These are phyloP conservation scores for Pseudobourletiella spinata DNA, from an alignment of 1,140 invertebrate genomes.

Conservation along the genomic window DNA sequence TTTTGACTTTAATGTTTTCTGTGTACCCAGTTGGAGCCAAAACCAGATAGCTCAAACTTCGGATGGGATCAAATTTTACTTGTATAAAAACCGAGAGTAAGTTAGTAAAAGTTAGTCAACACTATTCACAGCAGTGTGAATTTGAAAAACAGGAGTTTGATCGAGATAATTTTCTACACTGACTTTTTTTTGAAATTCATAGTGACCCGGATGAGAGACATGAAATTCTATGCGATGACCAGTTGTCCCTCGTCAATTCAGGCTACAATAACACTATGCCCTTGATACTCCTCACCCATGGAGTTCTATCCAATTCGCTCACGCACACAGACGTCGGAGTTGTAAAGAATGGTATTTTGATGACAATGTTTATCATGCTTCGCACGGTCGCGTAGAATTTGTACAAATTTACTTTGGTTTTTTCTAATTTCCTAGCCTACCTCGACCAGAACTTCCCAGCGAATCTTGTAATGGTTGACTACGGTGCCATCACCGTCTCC, in stretches of 20 bases:
- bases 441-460: neutral
- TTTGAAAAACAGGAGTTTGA: neutral
- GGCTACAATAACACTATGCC: constrained; percentile 7
- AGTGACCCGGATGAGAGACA: constrained; percentile 6
- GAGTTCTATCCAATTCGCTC: constrained; percentile 7
- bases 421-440: constrained; percentile 4
- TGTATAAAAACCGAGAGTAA: neutral
- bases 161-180: neutral
- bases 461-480: constrained; percentile 20
- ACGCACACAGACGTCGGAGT: constrained; percentile 8
- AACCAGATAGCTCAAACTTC: neutral
- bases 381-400: too few relatives aligned
- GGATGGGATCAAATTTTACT: neutral
- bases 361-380: neutral
- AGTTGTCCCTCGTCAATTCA: neutral
- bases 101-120: too few relatives aligned
- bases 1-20: too few relatives aligned
- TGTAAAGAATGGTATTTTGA: constrained; percentile 20
- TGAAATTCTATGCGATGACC: constrained; percentile 8
- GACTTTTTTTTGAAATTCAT: neutral
- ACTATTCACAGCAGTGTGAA: neutral
- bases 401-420: neutral
- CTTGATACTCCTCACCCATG: constrained; percentile 17
- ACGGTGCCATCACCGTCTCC: constrained; percentile 6
- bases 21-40: neutral